These are phyloP conservation scores for Delichon dasypus DNA, from an alignment of 2,797 vertebrate genomes.

Conservation along the genomic window DNA sequence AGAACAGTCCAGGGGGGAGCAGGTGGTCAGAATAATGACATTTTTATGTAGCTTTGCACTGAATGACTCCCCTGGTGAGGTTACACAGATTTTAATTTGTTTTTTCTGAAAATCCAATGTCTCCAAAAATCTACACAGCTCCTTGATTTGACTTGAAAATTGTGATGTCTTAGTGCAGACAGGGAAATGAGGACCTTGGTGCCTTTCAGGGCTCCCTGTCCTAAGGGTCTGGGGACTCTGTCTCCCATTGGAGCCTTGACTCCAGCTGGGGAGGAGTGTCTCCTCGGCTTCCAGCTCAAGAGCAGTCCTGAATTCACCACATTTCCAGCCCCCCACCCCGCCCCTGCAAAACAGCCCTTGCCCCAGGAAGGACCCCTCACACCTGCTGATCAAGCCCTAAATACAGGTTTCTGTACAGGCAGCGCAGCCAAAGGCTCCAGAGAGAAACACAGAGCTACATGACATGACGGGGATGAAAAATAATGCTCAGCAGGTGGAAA, in stretches of 20 bases:
- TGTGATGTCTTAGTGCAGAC: neutral
- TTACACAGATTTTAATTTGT: neutral
- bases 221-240: neutral
- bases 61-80: neutral
- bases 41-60: neutral
- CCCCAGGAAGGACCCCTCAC: neutral
- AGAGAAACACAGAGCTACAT: neutral
- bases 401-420: neutral
- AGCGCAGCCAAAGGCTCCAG: neutral
- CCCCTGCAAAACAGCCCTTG: neutral
- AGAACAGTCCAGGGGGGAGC: neutral
- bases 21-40: neutral
- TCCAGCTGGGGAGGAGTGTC: neutral
- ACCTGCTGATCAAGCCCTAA: conserved; percentile 31
- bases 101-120: neutral
- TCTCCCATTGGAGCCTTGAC: neutral
- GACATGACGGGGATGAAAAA: neutral
- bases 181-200: accelerated
- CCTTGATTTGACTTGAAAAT: conserved; percentile 10
- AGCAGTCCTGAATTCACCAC: neutral
- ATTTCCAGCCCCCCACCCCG: accelerated
- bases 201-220: neutral
- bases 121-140: neutral
- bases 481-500: neutral
- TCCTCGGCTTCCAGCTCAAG: neutral